A percentile compares a stretch with the other conserved stretches of the same genome.
phyloP scores from a whole-genome alignment of 2,888 invertebrate species.

The Agrotis clavis region DNA sequence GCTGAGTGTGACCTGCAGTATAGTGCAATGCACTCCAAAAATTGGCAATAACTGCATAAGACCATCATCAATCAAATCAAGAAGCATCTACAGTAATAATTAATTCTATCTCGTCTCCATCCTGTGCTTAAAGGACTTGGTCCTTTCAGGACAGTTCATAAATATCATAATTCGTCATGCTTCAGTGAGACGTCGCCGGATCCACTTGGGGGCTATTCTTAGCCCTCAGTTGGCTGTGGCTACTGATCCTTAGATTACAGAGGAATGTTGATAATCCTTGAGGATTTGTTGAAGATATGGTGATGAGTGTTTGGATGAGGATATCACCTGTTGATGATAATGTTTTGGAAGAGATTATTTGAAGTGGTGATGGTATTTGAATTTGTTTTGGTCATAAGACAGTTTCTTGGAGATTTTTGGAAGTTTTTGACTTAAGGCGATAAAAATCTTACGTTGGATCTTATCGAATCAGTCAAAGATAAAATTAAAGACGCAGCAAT shows the following conservation, averaged over 20 bases:
- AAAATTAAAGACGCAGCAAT: too few relatives aligned
- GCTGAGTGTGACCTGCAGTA: background rate
- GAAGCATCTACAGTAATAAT: conserved; percentile 51
- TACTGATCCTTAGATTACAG: conserved; percentile 53
- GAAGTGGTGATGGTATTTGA: background rate
- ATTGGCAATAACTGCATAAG: conserved; percentile 39
- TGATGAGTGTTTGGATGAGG: conserved; percentile 20
- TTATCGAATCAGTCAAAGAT: too few relatives aligned
- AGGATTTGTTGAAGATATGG: conserved; percentile 56
- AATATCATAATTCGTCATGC: conserved; percentile 64
- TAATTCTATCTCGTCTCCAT: conserved; percentile 60
- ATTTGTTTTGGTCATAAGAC: background rate
- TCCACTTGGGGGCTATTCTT: conserved; percentile 47
- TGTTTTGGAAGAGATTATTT: background rate
- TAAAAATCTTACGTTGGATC: background rate
- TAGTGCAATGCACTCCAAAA: conserved; percentile 44
- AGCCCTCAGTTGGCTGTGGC: conserved; percentile 25
- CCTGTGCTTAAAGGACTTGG: conserved; percentile 48
- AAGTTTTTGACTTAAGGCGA: background rate
- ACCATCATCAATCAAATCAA: conserved; percentile 53
- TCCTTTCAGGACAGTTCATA: conserved; percentile 50
- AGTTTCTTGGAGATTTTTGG: background rate
- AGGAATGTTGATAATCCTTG: conserved; percentile 53
- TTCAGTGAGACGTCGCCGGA: conserved; percentile 49
- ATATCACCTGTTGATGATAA: conserved; percentile 26